These are phyloP conservation scores for Lamellibrachia satsuma DNA, from an alignment of 2,888 invertebrate species.

Conservation along the genomic window DNA sequence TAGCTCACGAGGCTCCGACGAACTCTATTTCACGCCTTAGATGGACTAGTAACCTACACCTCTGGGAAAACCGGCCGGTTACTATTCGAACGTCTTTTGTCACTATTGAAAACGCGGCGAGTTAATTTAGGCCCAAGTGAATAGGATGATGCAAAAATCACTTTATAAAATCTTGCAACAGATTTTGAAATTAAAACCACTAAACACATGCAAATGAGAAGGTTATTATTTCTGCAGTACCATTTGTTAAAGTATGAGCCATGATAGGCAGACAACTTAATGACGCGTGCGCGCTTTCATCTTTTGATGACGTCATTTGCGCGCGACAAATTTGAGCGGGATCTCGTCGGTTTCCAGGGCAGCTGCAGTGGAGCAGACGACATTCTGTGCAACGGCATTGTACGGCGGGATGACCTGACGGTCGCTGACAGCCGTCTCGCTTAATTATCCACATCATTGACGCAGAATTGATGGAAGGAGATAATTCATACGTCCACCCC, in stretches of 20 bases:
- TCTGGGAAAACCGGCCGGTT: not conserved
- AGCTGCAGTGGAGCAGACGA: not conserved
- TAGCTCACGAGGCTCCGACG: not conserved
- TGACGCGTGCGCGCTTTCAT: slow-evolving; percentile 13
- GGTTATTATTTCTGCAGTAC: slow-evolving; percentile 17
- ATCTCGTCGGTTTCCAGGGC: not conserved
- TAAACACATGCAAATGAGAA: not conserved
- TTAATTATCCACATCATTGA: slow-evolving; percentile 13
- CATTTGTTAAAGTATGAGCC: not conserved
- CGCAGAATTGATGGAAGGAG: not conserved
- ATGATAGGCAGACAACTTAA: not conserved
- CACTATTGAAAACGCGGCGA: not conserved
- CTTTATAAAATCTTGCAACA: not conserved
- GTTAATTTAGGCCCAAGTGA: not conserved
- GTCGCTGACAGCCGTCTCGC: not conserved
- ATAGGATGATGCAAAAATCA: not conserved
- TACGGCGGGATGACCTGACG: not conserved
- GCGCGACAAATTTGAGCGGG: not conserved
- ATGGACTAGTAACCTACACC: not conserved
- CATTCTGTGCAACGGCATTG: slow-evolving; percentile 4
- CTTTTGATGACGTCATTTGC: slow-evolving; percentile 17
- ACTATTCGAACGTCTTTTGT: not conserved
- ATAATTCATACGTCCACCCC: not conserved
- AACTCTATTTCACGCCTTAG: not conserved
- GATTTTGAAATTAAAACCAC: slow-evolving; percentile 6